phyloP scores from a whole-genome alignment of 2,797 vertebrate species.

The Gorsachius magnificus region DNA sequence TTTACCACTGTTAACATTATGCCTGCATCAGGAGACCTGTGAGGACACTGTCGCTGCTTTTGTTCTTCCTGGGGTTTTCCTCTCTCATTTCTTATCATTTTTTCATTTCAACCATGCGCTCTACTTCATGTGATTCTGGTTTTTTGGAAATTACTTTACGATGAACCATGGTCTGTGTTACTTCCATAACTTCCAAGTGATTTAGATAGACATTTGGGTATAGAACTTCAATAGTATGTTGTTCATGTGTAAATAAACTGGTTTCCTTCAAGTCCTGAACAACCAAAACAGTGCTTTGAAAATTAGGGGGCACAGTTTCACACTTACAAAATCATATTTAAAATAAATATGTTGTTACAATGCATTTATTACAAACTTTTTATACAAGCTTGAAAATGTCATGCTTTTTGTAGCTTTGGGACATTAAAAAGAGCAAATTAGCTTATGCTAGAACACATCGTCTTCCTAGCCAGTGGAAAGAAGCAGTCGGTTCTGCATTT shows the following conservation, averaged over 20 bases:
- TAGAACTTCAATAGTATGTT: neutral
- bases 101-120: neutral
- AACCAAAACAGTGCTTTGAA: neutral
- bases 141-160: neutral
- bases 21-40: neutral
- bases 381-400: neutral
- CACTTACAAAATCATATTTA: neutral
- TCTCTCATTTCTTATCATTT: neutral
- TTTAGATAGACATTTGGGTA: neutral
- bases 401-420: neutral
- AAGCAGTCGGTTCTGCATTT: neutral
- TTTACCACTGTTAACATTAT: neutral
- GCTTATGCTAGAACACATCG: neutral
- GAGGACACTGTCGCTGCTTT: neutral
- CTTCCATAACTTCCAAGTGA: neutral
- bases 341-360: neutral
- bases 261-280: neutral
- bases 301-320: neutral
- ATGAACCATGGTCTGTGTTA: accelerated
- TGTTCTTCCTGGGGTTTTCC: neutral
- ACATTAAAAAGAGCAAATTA: neutral
- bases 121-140: neutral
- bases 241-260: neutral
- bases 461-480: neutral
- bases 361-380: neutral